Percentiles rank a stretch among this genome's conserved stretches.
Evolutionary conservation across 2,888 invertebrate species (phyloP).

Genomic region (Sinelater perroti): DNA sequence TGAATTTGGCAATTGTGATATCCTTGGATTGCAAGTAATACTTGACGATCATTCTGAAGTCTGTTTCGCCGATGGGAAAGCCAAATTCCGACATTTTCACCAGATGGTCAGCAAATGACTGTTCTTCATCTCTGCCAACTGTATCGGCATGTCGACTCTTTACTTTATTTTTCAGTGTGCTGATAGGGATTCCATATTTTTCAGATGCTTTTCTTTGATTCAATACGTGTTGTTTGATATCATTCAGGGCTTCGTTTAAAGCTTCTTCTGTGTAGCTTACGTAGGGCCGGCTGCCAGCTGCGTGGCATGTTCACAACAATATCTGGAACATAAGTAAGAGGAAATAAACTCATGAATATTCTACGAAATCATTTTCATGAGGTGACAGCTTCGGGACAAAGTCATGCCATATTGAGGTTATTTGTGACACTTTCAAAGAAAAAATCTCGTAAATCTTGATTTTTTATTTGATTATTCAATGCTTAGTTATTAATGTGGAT

Average conservation of each 20-base stretch:
- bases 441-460: not conserved
- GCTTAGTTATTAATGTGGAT: not conserved
- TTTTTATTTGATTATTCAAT: not conserved
- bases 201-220: slow-evolving; percentile 5
- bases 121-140: not conserved
- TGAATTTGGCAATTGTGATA: slow-evolving; percentile 13
- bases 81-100: not conserved
- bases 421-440: not conserved
- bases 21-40: slow-evolving; percentile 4
- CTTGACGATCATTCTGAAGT: slow-evolving; percentile 16
- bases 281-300: slow-evolving; percentile 7
- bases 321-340: not conserved
- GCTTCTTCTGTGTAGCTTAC: not conserved
- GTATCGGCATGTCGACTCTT: not conserved
- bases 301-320: not conserved
- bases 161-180: slow-evolving; percentile 6
- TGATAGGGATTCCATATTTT: slow-evolving; percentile 1
- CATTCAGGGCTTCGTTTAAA: not conserved
- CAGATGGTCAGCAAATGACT: not conserved
- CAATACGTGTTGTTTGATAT: not conserved
- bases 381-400: not conserved
- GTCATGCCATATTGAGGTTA: not conserved
- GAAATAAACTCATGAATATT: not conserved
- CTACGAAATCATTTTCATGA: not conserved
- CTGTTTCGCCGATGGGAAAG: not conserved